Conservation (phyloP, 2,888 invertebrate species). For the Miltochrista miniata region DNA sequence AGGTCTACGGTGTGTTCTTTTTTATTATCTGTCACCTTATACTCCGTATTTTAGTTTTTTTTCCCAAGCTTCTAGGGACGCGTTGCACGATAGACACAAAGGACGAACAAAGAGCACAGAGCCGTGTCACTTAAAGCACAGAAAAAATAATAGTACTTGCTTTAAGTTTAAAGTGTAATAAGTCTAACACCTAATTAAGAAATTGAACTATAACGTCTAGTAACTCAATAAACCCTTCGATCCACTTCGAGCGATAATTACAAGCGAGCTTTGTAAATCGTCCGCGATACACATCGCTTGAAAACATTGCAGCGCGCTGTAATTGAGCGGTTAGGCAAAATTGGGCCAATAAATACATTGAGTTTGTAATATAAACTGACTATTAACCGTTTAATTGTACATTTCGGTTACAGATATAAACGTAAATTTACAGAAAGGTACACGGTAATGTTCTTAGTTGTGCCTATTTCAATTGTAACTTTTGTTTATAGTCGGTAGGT, state of each 20-base stretch:
- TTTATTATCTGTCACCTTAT: too few species aligned
- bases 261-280: constrained; percentile 34
- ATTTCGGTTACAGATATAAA: constrained; percentile 4
- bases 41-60: too few species aligned
- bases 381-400: constrained; percentile 28
- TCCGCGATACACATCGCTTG: constrained; percentile 39
- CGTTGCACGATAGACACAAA: too few species aligned
- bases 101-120: too few species aligned
- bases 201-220: constrained; percentile 3
- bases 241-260: constrained; percentile 30
- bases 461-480: not conserved
- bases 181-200: not conserved
- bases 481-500: not conserved
- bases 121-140: too few species aligned
- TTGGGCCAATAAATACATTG: constrained; percentile 31
- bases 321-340: constrained; percentile 35
- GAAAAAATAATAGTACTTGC: too few species aligned
- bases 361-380: constrained; percentile 33
- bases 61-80: too few species aligned
- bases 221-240: constrained; percentile 20
- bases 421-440: not conserved
- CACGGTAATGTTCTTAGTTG: not conserved
- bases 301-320: constrained; percentile 20
- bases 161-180: too few species aligned
- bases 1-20: too few species aligned